Percentiles rank a stretch among this genome's conserved stretches.
Conservation (phyloP, 1,140 invertebrate species). For the Ephestia elutella region DNA sequence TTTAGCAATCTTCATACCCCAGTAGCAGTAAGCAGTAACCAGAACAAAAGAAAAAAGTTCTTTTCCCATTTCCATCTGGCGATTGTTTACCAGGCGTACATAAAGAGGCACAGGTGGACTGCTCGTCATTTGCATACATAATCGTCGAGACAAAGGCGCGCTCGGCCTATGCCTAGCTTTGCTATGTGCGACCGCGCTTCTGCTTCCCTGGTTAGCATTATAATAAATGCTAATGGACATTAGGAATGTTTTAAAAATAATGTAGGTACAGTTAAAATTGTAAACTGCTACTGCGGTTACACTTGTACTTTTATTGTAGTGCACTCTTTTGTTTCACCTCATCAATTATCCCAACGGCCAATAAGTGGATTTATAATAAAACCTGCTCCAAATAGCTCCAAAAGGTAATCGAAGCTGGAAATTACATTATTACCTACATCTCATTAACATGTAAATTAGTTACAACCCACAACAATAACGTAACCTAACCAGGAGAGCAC, state of each 20-base stretch:
- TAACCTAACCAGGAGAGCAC: slow-evolving; percentile 44
- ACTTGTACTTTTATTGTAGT: slow-evolving; percentile 14
- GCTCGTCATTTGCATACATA: slow-evolving; percentile 57
- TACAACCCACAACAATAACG: slow-evolving; percentile 59
- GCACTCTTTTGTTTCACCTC: slow-evolving; percentile 5
- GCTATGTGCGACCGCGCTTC: slow-evolving; percentile 36
- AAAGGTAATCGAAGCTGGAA: slow-evolving; percentile 26
- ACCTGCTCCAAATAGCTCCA: slow-evolving; percentile 6
- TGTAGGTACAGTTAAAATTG: slow-evolving; percentile 5
- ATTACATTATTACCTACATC: slow-evolving; percentile 41
- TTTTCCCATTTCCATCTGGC: slow-evolving; percentile 54
- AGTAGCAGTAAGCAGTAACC: neutral
- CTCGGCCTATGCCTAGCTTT: slow-evolving; percentile 34
- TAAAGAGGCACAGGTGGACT: slow-evolving; percentile 59
- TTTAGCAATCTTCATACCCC: neutral
- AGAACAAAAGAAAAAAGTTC: slow-evolving; percentile 43
- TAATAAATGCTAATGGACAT: slow-evolving; percentile 56
- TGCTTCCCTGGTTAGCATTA: slow-evolving; percentile 52
- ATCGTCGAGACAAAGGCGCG: slow-evolving; percentile 56
- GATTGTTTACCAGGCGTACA: slow-evolving; percentile 56
- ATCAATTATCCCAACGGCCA: neutral
- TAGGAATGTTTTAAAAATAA: slow-evolving; percentile 45
- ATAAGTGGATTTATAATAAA: slow-evolving; percentile 5
- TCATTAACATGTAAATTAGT: slow-evolving; percentile 72
- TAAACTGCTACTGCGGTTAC: slow-evolving; percentile 15